Conservation (phyloP, 2,113 vertebrate genomes). For the Dicaeum eximium region DNA sequence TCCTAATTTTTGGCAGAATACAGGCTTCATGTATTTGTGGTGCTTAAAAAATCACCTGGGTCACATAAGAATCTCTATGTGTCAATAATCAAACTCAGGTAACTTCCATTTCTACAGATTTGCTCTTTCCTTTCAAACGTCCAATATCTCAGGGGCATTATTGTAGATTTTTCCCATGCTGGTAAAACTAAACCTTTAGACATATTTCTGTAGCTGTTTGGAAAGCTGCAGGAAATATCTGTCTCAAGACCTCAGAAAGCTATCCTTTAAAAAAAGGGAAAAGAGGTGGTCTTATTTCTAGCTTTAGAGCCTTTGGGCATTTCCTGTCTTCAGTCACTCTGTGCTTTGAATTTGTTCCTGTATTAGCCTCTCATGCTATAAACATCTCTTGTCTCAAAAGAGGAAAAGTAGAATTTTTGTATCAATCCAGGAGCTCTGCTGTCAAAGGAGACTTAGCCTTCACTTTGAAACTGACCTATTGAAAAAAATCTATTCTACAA, state of each 20-base stretch:
- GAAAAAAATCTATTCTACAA: neutral
- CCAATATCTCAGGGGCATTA: neutral
- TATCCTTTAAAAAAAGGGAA: neutral
- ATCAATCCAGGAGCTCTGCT: neutral
- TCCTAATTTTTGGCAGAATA: neutral
- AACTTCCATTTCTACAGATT: neutral
- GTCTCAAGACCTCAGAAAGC: neutral
- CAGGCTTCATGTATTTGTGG: neutral
- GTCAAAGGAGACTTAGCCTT: neutral
- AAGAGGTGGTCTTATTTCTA: neutral
- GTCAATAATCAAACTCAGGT: neutral
- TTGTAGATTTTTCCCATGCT: neutral
- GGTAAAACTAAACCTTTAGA: neutral
- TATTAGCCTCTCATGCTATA: slow-evolving; percentile 2
- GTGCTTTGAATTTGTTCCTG: slow-evolving; percentile 15
- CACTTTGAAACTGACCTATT: neutral
- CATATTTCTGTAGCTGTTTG: neutral
- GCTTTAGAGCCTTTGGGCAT: neutral
- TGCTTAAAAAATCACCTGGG: neutral
- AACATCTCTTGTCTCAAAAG: neutral
- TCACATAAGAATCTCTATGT: neutral
- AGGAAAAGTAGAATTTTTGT: neutral
- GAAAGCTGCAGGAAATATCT: neutral
- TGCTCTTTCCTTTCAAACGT: neutral
- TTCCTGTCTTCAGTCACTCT: neutral